These are phyloP conservation scores for Abrostola triplasia DNA, from an alignment of 2,888 invertebrate species.

Conservation along the genomic window DNA sequence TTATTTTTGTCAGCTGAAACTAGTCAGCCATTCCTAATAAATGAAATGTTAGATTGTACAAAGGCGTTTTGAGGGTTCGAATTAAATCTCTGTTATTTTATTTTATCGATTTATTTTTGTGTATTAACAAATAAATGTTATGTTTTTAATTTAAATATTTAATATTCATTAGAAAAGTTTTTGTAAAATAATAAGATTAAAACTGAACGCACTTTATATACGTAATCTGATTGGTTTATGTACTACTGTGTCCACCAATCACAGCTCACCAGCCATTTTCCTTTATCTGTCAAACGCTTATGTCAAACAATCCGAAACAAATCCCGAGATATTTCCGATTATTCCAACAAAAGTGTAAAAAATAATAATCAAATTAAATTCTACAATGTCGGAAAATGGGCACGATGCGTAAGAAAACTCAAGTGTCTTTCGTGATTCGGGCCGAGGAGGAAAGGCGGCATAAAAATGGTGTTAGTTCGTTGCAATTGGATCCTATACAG, in stretches of 20 bases:
- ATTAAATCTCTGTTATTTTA: no score
- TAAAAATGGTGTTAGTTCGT: conserved; percentile 98
- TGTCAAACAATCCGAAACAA: conserved; percentile 55
- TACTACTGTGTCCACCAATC: conserved; percentile 33
- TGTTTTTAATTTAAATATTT: no score
- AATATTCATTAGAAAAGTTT: no score
- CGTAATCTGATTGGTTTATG: conserved; percentile 26
- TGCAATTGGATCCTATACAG: conserved; percentile 96
- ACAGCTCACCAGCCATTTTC: conserved; percentile 51
- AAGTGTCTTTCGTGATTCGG: conserved; percentile 99
- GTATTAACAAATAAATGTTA: no score
- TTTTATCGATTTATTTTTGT: no score
- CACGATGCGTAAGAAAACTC: conserved; percentile 87
- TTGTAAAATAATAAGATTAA: background rate
- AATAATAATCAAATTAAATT: conserved; percentile 67
- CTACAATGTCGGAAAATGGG: conserved; percentile 87
- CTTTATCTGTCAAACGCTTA: conserved; percentile 48
- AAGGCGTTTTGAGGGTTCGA: no score
- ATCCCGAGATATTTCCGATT: conserved; percentile 36
- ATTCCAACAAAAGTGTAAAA: conserved; percentile 47
- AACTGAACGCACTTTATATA: conserved; percentile 26
- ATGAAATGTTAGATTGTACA: no score
- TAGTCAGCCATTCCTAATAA: no score
- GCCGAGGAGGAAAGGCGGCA: conserved; percentile 98
- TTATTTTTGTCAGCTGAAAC: no score